phyloP scores from a whole-genome alignment of 2,797 vertebrate species.

The Mionectes olivaceus region DNA sequence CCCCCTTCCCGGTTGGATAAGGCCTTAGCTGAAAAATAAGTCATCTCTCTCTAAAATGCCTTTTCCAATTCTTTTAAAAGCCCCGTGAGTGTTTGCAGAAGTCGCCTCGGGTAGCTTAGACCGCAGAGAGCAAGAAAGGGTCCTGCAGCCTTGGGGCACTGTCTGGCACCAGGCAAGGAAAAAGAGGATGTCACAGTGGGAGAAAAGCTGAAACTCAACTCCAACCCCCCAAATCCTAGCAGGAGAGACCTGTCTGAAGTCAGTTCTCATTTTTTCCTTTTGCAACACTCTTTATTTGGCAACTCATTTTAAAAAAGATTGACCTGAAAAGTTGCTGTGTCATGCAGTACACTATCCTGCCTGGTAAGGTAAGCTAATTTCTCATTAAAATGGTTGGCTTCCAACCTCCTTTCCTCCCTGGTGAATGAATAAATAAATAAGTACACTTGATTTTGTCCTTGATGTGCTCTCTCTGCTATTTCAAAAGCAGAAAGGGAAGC shows the following conservation, averaged over 20 bases:
- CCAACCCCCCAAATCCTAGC: not conserved
- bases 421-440: slow-evolving; percentile 28
- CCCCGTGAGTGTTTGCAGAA: not conserved
- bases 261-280: not conserved
- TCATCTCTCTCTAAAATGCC: not conserved
- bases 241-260: not conserved
- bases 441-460: not conserved
- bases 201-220: not conserved
- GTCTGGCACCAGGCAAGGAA: not conserved
- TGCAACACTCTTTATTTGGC: not conserved
- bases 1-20: rapidly evolving
- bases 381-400: not conserved
- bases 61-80: not conserved
- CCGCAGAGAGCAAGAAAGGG: not conserved
- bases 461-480: not conserved
- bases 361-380: slow-evolving; percentile 14
- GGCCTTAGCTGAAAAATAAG: not conserved
- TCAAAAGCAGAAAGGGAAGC: not conserved
- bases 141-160: not conserved
- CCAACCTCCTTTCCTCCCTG: not conserved
- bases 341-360: not conserved
- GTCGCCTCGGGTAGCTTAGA: not conserved
- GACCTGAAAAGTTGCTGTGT: not conserved
- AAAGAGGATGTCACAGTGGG: not conserved
- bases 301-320: not conserved